Evolutionary conservation across 2,113 vertebrate species (phyloP).

Genomic region (Gymnobelideus leadbeateri): DNA sequence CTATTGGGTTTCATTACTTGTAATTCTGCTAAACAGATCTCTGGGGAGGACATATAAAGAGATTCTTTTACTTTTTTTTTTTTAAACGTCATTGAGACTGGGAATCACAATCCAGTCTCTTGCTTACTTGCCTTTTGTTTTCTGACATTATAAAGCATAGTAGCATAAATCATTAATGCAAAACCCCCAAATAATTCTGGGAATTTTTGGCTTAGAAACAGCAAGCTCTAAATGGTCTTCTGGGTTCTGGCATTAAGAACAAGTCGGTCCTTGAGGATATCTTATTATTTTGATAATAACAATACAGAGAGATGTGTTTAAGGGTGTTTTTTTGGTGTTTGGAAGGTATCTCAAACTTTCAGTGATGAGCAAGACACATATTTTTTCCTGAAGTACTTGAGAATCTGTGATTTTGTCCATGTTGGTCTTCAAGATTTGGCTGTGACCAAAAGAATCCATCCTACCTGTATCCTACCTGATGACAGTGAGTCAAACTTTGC

Average conservation of each 20-base stretch:
- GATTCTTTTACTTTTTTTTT: not conserved
- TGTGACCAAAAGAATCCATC: not conserved
- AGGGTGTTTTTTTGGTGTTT: not conserved
- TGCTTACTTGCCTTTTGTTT: not conserved
- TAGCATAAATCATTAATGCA: not conserved
- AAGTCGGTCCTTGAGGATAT: not conserved
- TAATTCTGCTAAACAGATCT: not conserved
- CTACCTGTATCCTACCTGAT: not conserved
- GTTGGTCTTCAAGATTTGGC: not conserved
- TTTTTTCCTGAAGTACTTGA: not conserved
- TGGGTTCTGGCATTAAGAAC: not conserved
- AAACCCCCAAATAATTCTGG: not conserved
- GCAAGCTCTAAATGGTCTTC: not conserved
- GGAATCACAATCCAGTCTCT: not conserved
- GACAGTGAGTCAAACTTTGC: not conserved
- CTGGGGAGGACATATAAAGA: not conserved
- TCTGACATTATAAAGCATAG: not conserved
- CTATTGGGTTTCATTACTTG: not conserved
- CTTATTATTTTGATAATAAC: not conserved
- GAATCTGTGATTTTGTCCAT: not conserved
- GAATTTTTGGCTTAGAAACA: not conserved
- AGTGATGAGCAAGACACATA: not conserved
- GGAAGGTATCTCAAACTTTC: not conserved
- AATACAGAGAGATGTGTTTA: not conserved
- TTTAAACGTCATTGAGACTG: not conserved